Base-by-base conservation (phyloP, 2,888 invertebrate species). In the Polydrusus cervinus region DNA sequence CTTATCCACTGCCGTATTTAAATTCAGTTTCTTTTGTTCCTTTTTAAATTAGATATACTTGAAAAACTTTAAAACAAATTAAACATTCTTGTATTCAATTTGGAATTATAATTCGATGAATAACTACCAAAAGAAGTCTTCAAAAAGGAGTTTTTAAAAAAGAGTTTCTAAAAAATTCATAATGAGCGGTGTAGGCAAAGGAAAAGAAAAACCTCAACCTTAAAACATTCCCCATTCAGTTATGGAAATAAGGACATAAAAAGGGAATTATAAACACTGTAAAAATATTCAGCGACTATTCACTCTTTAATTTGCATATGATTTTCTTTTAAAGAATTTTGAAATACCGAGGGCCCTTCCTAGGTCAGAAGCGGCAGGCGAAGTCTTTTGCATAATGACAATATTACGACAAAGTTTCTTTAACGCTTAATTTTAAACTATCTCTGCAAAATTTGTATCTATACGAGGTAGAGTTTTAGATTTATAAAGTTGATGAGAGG, bases 191-290 rank as follows among this genome's bases (percentile, higher is more conserved):
- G 78, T 81, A 71, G 47, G 75, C 70, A 57, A 71, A 71, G 74
- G 60, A 68, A 69, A 79, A 81, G 79, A 80, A 83, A 81, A 83
- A 82, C 81, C 79, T 79, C 80, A 81, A 79, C 80, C 79, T 80
- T 81, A 80, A 80, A 80, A 80, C 80, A 81, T 82, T 81, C 77
- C 79, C 82, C 82, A 82, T 85, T 84, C 86, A 83, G 83, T 85
- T 86, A 87, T 87, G 86, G 84, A 86, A 87, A 87, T 86, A 78
- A 83, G 83, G 78, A 82, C 83, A 84, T 86, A 86, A 86, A 86
- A 86, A 86, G 84, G 84, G 84, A 86, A 87, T 87, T 86, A 87
- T 86, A 86, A 87, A 87, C 87, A 86, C 86, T 85, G 86, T 85
- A 84, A 86, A 87, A 87, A 87, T 87, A 87, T 87, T 86, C 87